Evolutionary conservation across 92 coral and sea anemone genomes (phyloP).

Genomic region (Zoanthus solanderi): DNA sequence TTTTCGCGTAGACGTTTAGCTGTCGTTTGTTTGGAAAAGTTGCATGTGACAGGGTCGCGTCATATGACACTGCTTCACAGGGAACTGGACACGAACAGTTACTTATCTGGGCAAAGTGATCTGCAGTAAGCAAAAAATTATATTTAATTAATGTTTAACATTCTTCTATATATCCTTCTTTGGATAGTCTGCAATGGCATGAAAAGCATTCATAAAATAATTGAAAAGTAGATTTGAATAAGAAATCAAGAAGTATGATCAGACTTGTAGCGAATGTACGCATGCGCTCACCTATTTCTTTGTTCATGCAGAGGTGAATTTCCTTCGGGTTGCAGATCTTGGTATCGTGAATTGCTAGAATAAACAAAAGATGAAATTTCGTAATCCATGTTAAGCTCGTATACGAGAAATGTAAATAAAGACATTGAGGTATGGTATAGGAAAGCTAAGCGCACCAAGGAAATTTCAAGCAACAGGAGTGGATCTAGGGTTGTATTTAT

Average conservation of each 20-base stretch:
- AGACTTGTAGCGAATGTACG: neutral
- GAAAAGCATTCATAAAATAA: neutral
- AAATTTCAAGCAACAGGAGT: too few species aligned
- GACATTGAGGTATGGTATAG: too few species aligned
- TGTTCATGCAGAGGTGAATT: neutral
- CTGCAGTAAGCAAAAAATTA: neutral
- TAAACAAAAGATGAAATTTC: neutral
- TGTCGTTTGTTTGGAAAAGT: slow-evolving; percentile 40
- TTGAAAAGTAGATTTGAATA: neutral
- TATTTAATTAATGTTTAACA: too few species aligned
- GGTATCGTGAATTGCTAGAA: slow-evolving; percentile 1
- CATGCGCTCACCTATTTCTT: slow-evolving; percentile 2
- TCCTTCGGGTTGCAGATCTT: slow-evolving; percentile 30
- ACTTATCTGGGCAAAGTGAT: slow-evolving; percentile 36
- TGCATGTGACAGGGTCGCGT: slow-evolving; percentile 34
- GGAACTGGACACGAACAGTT: slow-evolving; percentile 47
- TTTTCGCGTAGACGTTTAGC: slow-evolving; percentile 21
- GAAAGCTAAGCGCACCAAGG: too few species aligned
- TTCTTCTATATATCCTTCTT: too few species aligned
- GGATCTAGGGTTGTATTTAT: too few species aligned
- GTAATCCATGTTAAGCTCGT: neutral
- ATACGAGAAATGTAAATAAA: too few species aligned
- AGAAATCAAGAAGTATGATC: neutral
- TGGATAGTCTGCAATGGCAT: too few species aligned
- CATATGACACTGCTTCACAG: slow-evolving; percentile 39